Percentiles rank a stretch among this genome's conserved stretches.
phyloP scores from a whole-genome alignment of 1,140 invertebrate species.

The Lycorma delicatula region DNA sequence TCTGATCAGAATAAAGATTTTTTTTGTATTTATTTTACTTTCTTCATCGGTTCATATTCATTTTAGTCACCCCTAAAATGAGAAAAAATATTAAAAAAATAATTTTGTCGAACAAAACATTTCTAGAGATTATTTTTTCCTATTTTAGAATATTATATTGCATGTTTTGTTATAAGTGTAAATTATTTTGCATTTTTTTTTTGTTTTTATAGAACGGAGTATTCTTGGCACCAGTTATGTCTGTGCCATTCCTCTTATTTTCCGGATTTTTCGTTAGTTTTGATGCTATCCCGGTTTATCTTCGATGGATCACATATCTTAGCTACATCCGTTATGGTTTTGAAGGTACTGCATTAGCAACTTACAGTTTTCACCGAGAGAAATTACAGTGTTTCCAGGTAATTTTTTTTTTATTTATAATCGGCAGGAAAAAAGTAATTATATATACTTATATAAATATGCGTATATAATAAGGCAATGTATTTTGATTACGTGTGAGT shows the following conservation, averaged over 20 bases:
- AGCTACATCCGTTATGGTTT: slow-evolving; percentile 94
- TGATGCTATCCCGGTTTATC: slow-evolving; percentile 88
- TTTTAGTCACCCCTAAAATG: too few species aligned
- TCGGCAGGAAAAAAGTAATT: too few species aligned
- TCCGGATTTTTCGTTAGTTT: slow-evolving; percentile 96
- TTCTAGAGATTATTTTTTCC: not conserved
- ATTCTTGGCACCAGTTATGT: slow-evolving; percentile 91
- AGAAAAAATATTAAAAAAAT: too few species aligned
- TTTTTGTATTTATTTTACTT: too few species aligned
- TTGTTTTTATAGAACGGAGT: slow-evolving; percentile 77
- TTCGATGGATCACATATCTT: slow-evolving; percentile 92
- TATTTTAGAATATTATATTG: slow-evolving; percentile 15
- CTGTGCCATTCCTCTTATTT: slow-evolving; percentile 89
- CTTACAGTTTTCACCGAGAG: slow-evolving; percentile 76
- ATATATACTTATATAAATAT: too few species aligned
- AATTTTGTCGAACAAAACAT: too few species aligned
- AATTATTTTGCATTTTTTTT: slow-evolving; percentile 14
- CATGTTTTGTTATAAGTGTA: too few species aligned
- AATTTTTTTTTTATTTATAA: too few species aligned
- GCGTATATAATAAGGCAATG: too few species aligned
- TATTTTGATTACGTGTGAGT: too few species aligned
- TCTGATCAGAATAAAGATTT: too few species aligned
- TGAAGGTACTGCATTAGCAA: slow-evolving; percentile 87
- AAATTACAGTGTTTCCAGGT: slow-evolving; percentile 64
- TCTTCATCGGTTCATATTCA: too few species aligned